Base-by-base conservation (phyloP, 2,888 invertebrate species). In the Oxytorus armatus region DNA sequence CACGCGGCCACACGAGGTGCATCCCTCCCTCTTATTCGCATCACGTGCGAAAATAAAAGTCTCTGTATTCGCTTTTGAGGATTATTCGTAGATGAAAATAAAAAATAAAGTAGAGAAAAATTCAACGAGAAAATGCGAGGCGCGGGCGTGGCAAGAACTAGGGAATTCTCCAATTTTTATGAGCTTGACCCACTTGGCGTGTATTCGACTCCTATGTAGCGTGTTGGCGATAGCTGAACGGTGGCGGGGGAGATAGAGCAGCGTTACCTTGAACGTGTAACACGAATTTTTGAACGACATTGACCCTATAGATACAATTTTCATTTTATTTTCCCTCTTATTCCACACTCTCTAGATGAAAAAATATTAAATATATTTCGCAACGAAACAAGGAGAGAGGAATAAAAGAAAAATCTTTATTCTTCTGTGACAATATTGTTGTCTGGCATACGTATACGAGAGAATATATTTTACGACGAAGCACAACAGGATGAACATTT, bases 21-120 rank as follows among this genome's bases (percentile, higher is more conserved):
- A 42, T 42, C 39, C 16, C 5, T 7, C 23, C 39, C 33, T 18
- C 42, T 23, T 39, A 73, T 61, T 73, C 63, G 25, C 18, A 61
- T 73, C 73, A 73, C 73, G 73, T 42, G 16, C 63, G 61, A 42
- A 72, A 51, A 63, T 73, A 73, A 63, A 53, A 69, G 42, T 55
- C 53, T 53, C 25, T 11, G 36, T 53, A 33, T 68, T 51, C 33
- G 25, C 44, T 47, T 68, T 59, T 23, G 10, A 53, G 23, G 61
- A 59, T 51, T 25, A 69, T 69, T 76, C 36, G 21, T 42, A n/a
- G n/a, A n/a, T n/a, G n/a, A n/a, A n/a, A 11, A 18, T 1, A 25
- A 16, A 18, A 33, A 29, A 14, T 10, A 18, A 7, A 21, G 16
- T 5, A 33, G 5, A 49, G 55, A 65, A 51, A 65, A 42, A 36